Conservation (phyloP, 2,797 vertebrate species). For the Rhinogobio ventralis region DNA sequence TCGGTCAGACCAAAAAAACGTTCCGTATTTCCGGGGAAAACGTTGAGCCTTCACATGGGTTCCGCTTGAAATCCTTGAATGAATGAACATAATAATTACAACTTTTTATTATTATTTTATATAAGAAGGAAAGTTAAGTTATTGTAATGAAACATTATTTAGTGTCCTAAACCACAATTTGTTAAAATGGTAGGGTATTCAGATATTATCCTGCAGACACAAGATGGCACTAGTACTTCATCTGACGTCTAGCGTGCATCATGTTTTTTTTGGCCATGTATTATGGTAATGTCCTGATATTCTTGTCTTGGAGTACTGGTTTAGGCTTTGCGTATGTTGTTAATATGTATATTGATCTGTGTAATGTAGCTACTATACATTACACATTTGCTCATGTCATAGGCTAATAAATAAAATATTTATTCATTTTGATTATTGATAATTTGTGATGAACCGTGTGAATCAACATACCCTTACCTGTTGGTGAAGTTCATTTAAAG, state of each 20-base stretch:
- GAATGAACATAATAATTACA: background rate
- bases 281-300: background rate
- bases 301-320: background rate
- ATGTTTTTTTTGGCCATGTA: background rate
- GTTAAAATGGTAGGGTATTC: background rate
- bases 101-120: background rate
- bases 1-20: background rate
- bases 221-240: background rate
- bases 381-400: background rate
- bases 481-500: background rate
- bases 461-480: background rate
- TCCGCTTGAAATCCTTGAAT: background rate
- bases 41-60: background rate
- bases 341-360: too few species aligned
- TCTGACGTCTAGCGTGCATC: background rate
- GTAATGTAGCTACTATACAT: background rate
- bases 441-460: background rate
- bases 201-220: background rate
- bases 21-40: constrained; percentile 4
- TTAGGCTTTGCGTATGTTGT: background rate
- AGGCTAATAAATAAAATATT: background rate
- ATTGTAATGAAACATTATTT: background rate
- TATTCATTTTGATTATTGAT: background rate
- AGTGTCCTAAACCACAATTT: background rate
- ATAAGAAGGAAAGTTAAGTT: background rate